These are phyloP conservation scores for Philonicus albiceps DNA, from an alignment of 2,888 invertebrate species.

Conservation along the genomic window DNA sequence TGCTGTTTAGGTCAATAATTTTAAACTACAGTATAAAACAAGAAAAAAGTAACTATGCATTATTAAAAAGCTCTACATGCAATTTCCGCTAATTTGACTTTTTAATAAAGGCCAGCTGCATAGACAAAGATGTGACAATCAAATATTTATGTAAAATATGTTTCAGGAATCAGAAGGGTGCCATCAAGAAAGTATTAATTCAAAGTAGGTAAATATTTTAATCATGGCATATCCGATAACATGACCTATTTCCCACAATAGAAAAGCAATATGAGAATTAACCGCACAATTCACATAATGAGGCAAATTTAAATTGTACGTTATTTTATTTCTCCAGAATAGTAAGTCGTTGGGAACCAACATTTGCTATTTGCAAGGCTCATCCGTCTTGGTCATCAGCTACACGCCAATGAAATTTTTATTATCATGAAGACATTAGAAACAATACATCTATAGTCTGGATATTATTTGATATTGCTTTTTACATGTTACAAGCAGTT, in stretches of 20 bases:
- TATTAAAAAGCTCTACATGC: not conserved
- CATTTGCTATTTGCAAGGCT: slow-evolving; percentile 11
- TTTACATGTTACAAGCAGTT: not conserved
- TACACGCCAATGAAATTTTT: not conserved
- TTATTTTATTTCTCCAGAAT: not conserved
- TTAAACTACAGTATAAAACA: not conserved
- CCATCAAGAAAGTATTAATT: not conserved
- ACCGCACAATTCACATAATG: not conserved
- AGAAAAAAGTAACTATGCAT: not conserved
- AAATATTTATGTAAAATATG: not conserved
- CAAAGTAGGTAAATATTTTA: not conserved
- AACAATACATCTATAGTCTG: not conserved
- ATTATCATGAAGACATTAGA: not conserved
- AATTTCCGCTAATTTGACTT: not conserved
- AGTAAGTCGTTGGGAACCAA: not conserved
- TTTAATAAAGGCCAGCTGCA: not conserved
- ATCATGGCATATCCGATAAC: not conserved
- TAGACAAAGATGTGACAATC: not conserved
- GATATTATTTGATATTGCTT: not conserved
- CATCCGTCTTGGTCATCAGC: not conserved
- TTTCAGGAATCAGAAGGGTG: not conserved
- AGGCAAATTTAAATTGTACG: not conserved
- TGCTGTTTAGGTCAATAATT: not conserved
- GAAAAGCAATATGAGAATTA: not conserved
- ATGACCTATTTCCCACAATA: slow-evolving; percentile 12